Conservation (phyloP, 2,797 vertebrate genomes). For the Botia kubotai region DNA sequence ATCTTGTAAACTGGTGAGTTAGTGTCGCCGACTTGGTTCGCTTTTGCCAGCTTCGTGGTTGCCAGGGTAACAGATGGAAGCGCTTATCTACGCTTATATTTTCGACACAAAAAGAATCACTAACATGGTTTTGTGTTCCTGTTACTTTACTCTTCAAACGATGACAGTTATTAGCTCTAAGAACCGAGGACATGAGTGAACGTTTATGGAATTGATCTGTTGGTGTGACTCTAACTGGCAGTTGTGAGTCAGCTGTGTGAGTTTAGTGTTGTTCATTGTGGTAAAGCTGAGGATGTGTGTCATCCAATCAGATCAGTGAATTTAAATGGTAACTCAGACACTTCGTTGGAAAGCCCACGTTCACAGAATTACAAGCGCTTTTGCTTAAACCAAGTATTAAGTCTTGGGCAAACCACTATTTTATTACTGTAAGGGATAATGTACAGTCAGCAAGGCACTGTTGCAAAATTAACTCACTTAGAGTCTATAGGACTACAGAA, state of each 20-base stretch:
- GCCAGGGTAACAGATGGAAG: background rate
- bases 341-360: background rate
- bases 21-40: background rate
- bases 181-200: constrained; percentile 11
- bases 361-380: background rate
- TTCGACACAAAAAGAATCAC: background rate
- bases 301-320: constrained; percentile 13
- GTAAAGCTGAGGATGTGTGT: background rate
- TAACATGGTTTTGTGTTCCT: constrained; percentile 1
- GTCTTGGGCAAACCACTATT: background rate
- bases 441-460: no score
- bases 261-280: background rate
- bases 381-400: background rate
- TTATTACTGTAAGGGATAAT: no score
- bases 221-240: constrained; percentile 13
- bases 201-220: constrained; percentile 45
- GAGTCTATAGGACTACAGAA: background rate
- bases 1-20: background rate
- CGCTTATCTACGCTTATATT: background rate
- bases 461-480: no score
- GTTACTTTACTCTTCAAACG: constrained; percentile 18
- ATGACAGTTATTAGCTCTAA: constrained; percentile 28
- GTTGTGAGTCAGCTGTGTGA: constrained; percentile 30
- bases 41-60: background rate
- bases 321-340: background rate